Evolutionary conservation across 1,140 invertebrate genomes (phyloP).

Genomic region (Aphis gossypii): DNA sequence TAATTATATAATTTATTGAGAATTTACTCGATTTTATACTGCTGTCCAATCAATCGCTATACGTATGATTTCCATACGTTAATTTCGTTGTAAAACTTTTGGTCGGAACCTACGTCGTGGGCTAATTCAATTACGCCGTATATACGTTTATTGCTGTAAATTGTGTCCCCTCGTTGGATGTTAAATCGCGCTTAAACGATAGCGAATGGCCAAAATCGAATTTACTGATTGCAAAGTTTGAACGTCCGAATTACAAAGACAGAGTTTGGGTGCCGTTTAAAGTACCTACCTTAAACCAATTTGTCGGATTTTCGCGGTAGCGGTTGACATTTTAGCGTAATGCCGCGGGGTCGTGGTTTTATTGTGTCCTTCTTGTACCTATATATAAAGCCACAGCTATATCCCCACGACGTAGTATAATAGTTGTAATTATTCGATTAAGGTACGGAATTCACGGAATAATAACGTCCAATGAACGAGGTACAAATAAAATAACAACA

Average conservation of each 20-base stretch:
- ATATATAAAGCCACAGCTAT: background rate
- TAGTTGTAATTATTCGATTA: slow-evolving; percentile 20
- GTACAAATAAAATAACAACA: background rate
- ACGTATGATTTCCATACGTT: background rate
- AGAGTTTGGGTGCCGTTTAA: background rate
- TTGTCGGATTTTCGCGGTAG: background rate
- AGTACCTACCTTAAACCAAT: slow-evolving; percentile 23
- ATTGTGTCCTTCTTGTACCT: background rate
- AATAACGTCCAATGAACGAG: background rate
- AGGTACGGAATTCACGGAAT: background rate
- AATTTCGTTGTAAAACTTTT: background rate
- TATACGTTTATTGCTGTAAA: background rate
- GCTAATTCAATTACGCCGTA: background rate
- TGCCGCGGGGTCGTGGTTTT: background rate
- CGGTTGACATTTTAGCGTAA: background rate
- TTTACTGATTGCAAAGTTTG: slow-evolving; percentile 33
- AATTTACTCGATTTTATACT: background rate
- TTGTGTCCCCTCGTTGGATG: background rate
- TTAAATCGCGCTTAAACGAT: slow-evolving; percentile 19
- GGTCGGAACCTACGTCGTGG: background rate
- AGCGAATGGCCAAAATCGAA: slow-evolving; percentile 37
- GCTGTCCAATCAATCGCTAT: background rate
- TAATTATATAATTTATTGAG: background rate
- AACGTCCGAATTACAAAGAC: slow-evolving; percentile 11
- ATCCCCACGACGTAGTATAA: background rate